A percentile compares a stretch with the other conserved stretches of the same genome.
Evolutionary conservation across 2,797 vertebrate species (phyloP).

Genomic region (Enteromius unitaeniatus): DNA sequence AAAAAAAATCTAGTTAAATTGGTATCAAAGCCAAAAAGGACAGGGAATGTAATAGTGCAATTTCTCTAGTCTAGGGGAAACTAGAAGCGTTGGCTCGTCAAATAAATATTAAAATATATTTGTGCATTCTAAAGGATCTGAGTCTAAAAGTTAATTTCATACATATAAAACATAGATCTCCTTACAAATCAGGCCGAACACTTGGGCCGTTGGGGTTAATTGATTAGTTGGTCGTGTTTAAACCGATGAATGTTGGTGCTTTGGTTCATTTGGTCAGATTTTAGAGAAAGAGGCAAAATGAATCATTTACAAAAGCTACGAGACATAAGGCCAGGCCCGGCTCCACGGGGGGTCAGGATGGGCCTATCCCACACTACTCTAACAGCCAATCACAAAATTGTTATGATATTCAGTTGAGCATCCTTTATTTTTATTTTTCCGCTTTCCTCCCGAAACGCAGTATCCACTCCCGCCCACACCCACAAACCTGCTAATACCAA

Average conservation of each 20-base stretch:
- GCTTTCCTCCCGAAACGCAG: too few relatives aligned
- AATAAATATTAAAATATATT: constrained; percentile 49
- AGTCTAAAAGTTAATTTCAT: constrained; percentile 16
- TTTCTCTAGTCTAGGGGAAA: constrained; percentile 66
- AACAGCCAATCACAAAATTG: too few relatives aligned
- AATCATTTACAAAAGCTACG: constrained; percentile 70
- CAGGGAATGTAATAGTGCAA: constrained; percentile 80
- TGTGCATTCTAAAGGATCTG: constrained; percentile 3
- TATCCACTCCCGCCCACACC: too few relatives aligned
- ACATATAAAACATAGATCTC: constrained; percentile 28
- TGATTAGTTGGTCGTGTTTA: constrained; percentile 7
- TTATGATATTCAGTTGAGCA: too few relatives aligned
- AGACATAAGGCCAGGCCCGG: constrained; percentile 32
- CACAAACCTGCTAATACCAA: too few relatives aligned
- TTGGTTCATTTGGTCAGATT: constrained; percentile 71
- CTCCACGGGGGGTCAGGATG: too few relatives aligned
- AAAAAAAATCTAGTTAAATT: constrained; percentile 59
- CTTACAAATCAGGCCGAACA: background rate
- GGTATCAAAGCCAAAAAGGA: constrained; percentile 62
- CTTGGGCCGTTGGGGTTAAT: background rate
- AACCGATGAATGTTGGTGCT: constrained; percentile 63
- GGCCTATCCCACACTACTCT: too few relatives aligned
- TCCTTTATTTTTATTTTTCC: too few relatives aligned
- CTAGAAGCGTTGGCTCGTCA: constrained; percentile 45
- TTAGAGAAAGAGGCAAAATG: constrained; percentile 30